Percentiles rank a stretch among this genome's conserved stretches.
Evolutionary conservation across 2,797 vertebrate species (phyloP).

Genomic region (Poeciliopsis presidionis): DNA sequence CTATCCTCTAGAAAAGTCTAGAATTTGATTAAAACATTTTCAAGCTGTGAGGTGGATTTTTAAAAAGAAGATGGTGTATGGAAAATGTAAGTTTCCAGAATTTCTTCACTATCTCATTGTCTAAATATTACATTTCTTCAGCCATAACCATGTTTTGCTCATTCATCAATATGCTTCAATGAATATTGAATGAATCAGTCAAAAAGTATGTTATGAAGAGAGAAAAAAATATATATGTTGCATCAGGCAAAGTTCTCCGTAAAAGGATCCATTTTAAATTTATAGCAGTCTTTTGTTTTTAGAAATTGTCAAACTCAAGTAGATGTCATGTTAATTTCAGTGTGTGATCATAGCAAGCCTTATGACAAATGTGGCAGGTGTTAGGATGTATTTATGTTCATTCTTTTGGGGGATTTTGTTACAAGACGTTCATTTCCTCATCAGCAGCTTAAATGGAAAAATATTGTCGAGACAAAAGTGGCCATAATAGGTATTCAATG

Average conservation of each 20-base stretch:
- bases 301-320: neutral
- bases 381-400: neutral
- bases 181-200: too few relatives aligned
- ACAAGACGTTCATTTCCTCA: slow-evolving; percentile 4
- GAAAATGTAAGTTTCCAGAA: neutral
- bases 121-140: neutral
- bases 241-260: too few relatives aligned
- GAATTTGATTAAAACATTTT: neutral
- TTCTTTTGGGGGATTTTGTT: neutral
- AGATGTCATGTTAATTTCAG: neutral
- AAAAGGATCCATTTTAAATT: neutral
- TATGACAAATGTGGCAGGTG: neutral
- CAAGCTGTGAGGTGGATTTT: neutral
- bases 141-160: neutral
- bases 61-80: neutral
- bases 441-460: neutral
- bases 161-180: neutral
- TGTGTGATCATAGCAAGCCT: neutral
- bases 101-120: neutral
- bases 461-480: slow-evolving; percentile 7
- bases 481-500: slow-evolving; percentile 33
- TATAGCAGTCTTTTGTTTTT: neutral
- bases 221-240: too few relatives aligned
- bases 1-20: neutral
- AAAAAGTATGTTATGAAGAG: too few relatives aligned